Evolutionary conservation across 2,888 invertebrate genomes (phyloP).

Genomic region (Stramonita haemastoma): DNA sequence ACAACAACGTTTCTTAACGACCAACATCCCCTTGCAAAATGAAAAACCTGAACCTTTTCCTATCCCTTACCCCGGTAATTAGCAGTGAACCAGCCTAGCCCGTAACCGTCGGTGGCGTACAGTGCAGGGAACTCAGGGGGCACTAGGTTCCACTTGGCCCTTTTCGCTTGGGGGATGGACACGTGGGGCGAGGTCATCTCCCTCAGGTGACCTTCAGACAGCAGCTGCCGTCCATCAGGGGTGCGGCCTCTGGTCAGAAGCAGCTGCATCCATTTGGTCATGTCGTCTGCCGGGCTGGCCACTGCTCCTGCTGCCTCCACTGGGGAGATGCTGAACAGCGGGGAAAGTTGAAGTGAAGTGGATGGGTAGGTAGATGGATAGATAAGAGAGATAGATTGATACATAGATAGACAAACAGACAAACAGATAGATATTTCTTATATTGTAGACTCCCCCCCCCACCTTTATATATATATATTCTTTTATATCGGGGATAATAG

Average conservation of each 20-base stretch:
- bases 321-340: conserved; percentile 61
- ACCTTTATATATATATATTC: too few relatives aligned
- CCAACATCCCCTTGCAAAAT: too few relatives aligned
- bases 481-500: too few relatives aligned
- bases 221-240: conserved; percentile 59
- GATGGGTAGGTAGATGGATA: too few relatives aligned
- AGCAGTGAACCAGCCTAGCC: conserved; percentile 71
- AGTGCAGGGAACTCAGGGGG: conserved; percentile 62
- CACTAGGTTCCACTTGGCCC: background rate
- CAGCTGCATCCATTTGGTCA: conserved; percentile 62
- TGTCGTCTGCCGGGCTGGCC: conserved; percentile 64
- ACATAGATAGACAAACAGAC: too few relatives aligned
- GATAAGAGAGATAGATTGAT: too few relatives aligned
- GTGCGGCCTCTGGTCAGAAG: conserved; percentile 52
- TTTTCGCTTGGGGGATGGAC: background rate
- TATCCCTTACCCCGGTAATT: conserved; percentile 72
- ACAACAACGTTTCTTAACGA: too few relatives aligned
- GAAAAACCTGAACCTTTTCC: too few relatives aligned
- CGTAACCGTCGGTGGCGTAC: conserved; percentile 63
- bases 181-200: conserved; percentile 46
- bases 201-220: conserved; percentile 53
- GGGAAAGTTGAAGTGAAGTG: too few relatives aligned
- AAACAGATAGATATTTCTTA: too few relatives aligned
- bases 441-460: too few relatives aligned
- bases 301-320: conserved; percentile 73